Percentiles rank a stretch among this genome's conserved stretches.
Evolutionary conservation across 2,888 invertebrate species (phyloP).

Genomic region (Apamea anceps): DNA sequence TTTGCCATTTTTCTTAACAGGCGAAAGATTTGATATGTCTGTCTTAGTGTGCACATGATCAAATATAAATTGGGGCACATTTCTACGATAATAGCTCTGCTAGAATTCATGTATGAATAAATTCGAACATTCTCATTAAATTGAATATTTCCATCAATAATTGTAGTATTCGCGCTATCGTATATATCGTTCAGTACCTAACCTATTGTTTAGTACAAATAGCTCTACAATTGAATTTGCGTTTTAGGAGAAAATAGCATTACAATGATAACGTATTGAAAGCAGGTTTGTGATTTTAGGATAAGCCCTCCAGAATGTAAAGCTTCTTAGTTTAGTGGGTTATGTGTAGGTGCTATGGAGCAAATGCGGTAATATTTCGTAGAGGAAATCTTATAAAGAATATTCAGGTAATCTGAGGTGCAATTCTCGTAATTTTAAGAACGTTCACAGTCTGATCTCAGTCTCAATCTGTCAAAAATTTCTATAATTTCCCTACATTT

Average conservation of each 20-base stretch:
- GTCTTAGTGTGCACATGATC: not conserved
- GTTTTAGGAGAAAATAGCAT: not conserved
- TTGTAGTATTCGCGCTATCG: not conserved
- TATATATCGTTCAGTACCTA: not conserved
- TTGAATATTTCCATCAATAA: slow-evolving; percentile 8
- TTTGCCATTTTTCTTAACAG: not conserved
- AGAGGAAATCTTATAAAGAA: not conserved
- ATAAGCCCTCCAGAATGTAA: not conserved
- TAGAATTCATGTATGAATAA: not conserved
- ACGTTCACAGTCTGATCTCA: too few species aligned
- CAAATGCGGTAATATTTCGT: not conserved
- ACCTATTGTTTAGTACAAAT: not conserved
- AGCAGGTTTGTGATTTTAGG: slow-evolving; percentile 31
- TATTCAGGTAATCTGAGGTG: not conserved
- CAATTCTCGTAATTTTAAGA: too few species aligned
- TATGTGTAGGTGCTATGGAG: not conserved
- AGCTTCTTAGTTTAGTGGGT: slow-evolving; percentile 7
- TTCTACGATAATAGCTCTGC: not conserved
- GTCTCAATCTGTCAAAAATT: too few species aligned
- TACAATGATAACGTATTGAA: slow-evolving; percentile 1
- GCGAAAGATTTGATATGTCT: not conserved
- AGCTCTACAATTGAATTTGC: not conserved
- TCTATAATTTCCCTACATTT: too few species aligned
- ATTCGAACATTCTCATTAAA: not conserved
- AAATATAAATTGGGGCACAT: not conserved